A percentile compares a stretch with the other conserved stretches of the same genome.
Evolutionary conservation across 2,888 invertebrate genomes (phyloP).

Genomic region (Agonopterix arenella): DNA sequence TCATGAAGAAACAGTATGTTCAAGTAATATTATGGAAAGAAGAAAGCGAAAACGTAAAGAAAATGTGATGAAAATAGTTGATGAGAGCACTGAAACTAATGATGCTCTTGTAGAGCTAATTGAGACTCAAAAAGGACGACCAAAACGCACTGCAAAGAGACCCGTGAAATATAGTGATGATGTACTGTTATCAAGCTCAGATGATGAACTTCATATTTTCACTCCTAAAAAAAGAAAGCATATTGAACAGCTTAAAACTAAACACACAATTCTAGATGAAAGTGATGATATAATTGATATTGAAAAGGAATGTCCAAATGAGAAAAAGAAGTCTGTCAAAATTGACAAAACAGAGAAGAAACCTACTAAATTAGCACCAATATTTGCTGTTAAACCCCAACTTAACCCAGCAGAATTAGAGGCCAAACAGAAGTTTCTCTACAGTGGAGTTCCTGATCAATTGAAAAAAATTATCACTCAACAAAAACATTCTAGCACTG

Average conservation of each 20-base stretch:
- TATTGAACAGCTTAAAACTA: conserved; percentile 10
- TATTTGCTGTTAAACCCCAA: conserved; percentile 79
- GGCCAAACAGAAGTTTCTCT: conserved; percentile 82
- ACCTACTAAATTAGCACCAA: conserved; percentile 79
- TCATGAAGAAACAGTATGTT: background rate
- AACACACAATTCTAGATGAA: conserved; percentile 4
- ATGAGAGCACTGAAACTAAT: background rate
- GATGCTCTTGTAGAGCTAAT: background rate
- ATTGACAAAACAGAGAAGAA: conserved; percentile 15
- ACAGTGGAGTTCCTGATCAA: conserved; percentile 83
- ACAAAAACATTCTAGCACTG: conserved; percentile 49
- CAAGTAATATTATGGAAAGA: conserved; percentile 4
- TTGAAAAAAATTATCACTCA: conserved; percentile 74
- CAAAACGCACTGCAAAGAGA: conserved; percentile 52
- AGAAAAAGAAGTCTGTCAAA: conserved; percentile 3
- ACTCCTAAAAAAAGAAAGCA: conserved; percentile 57
- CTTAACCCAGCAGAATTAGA: conserved; percentile 75
- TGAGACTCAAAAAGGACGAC: conserved; percentile 21
- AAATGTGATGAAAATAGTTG: conserved; percentile 2
- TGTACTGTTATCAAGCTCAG: conserved; percentile 43
- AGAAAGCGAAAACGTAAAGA: conserved; percentile 27
- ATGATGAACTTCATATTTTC: conserved; percentile 63
- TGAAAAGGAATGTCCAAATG: conserved; percentile 16
- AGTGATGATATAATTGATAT: conserved; percentile 2
- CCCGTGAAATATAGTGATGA: conserved; percentile 58